Evolutionary conservation across 2,113 vertebrate genomes (phyloP).

Genomic region (Eira barbara): DNA sequence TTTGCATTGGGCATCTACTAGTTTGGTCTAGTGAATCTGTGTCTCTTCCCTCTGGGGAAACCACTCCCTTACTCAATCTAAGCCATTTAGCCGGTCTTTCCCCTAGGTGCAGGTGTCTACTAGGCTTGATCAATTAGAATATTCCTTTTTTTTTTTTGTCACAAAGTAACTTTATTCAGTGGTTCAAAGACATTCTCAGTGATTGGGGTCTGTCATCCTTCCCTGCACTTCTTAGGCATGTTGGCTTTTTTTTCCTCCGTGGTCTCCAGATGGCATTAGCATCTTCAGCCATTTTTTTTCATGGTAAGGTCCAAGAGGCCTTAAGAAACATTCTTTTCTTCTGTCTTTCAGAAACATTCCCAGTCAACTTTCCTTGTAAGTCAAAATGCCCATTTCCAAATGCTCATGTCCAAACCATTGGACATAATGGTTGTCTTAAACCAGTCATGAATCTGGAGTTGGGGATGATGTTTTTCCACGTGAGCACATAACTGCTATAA

Average conservation of each 20-base stretch:
- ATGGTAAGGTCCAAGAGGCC: neutral
- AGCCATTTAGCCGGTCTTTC: neutral
- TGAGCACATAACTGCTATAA: neutral
- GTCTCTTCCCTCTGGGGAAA: neutral
- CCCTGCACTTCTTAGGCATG: neutral
- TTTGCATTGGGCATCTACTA: neutral
- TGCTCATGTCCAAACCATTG: neutral
- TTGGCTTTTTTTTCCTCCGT: neutral
- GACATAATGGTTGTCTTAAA: neutral
- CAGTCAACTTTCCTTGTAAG: neutral
- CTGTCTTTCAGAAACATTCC: neutral
- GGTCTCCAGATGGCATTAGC: neutral
- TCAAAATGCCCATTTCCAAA: neutral
- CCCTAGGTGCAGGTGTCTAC: neutral
- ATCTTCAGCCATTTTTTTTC: neutral
- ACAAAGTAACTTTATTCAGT: neutral
- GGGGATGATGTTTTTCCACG: neutral
- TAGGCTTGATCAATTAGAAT: neutral
- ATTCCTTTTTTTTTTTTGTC: too few relatives aligned
- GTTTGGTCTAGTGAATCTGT: neutral
- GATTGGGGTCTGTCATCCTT: neutral
- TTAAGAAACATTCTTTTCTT: neutral
- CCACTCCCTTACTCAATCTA: neutral
- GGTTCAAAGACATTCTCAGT: neutral
- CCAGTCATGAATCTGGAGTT: neutral